Conservation (phyloP, 2,797 vertebrate genomes). For the Sparus aurata region DNA sequence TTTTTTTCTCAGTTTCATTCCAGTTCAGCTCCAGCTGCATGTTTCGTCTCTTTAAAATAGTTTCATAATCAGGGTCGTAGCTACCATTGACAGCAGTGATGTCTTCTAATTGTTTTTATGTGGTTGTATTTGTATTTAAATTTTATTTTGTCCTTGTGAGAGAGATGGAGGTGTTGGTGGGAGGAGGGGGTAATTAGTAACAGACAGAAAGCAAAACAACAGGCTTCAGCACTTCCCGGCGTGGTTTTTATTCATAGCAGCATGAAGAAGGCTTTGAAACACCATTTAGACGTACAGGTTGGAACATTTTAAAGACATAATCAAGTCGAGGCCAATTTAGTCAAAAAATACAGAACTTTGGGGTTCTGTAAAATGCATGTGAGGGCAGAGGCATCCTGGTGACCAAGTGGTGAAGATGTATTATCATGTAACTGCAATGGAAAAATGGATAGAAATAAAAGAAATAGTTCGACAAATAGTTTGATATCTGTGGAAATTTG, state of each 20-base stretch:
- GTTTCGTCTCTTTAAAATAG: conserved; percentile 5
- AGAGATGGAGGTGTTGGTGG: background rate
- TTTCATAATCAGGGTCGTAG: background rate
- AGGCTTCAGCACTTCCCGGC: background rate
- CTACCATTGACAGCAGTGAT: background rate
- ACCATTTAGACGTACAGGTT: background rate
- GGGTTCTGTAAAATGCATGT: background rate
- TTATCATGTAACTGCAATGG: background rate
- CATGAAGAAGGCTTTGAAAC: background rate
- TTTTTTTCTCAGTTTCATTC: conserved; percentile 1
- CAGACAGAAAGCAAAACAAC: background rate
- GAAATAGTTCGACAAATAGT: background rate
- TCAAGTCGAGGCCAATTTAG: background rate
- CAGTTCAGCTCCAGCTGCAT: conserved; percentile 1
- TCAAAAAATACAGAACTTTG: background rate
- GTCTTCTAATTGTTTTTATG: background rate
- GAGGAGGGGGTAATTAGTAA: background rate
- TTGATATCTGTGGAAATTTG: background rate
- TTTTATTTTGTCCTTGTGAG: background rate
- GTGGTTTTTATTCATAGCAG: background rate
- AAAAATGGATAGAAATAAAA: too few species aligned
- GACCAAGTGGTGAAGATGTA: background rate
- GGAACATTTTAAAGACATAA: background rate
- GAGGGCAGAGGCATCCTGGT: background rate
- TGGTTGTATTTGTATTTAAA: background rate